Base-by-base conservation (phyloP, 2,797 vertebrate species). In the Acanthurus leucopareius region DNA sequence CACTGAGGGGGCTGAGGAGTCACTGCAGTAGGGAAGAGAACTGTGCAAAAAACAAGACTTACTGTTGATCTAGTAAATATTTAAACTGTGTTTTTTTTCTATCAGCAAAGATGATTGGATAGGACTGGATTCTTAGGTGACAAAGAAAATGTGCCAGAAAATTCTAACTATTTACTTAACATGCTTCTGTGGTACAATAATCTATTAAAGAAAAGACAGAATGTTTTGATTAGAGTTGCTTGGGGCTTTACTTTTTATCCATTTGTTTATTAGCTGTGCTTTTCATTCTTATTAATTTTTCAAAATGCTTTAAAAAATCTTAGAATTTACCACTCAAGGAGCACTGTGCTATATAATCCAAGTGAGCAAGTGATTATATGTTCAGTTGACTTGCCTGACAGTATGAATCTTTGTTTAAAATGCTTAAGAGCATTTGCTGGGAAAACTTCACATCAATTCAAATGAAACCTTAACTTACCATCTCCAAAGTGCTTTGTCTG, bases 1-100 rank as follows among this genome's bases (percentile, higher is more conserved):
- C 94, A 96, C 82, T 84, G 90, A n/a, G 96, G 95, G 17, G 93
- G 71, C 87, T 96, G 94, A 35, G 93, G 58, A 42, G 85, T 86
- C 78, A 97, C 53, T 72, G 62, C 90, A 53, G 95, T 94, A 1
- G 98, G 98, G 91, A 99, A 99, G 28, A 99, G 91, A 79, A 97
- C 98, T 99, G 89, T 25, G 59, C 38, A 76, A 53, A 15, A 20
- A 51, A 70, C 45, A 15, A 28, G 7, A 35, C 10, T 3, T 58
- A 40, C 3, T 44, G 5, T 19, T 17, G 35, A 47, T 8, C 17
- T 3, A 22, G 7, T 48, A 63, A 22, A 25, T 42, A 25, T 52
- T 64, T 7, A 22, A 19, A 42, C 44, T 9, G 3, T 17, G 5
- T 51, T 44, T 48, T 44, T 44, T 4, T n/a, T 22, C 19, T 4